Evolutionary conservation across 2,888 invertebrate species (phyloP), one percentile per base, ranked within the genome.

Genomic region (Ctena decussata): DNA sequence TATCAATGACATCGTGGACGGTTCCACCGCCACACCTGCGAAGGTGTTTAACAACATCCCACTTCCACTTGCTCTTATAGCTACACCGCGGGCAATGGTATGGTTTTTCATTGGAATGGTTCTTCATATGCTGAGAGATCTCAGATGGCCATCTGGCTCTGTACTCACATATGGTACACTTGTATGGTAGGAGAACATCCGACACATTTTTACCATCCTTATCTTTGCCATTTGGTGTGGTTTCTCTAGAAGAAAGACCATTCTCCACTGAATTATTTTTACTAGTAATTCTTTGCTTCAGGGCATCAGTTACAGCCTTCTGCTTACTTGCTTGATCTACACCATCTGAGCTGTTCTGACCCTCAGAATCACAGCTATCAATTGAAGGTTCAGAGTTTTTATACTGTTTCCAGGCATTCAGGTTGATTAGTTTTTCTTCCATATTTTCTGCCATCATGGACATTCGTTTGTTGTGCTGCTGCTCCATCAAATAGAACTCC

Each of bases 21-120:
- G 94, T 95, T 18, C 95, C 95, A 97, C 97, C 90, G 72, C 96
- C 95, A 86, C 96, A 96, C 15, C 95, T 91, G 82, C 95, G 94
- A 72, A 95, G 84, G 81, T 96, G 96, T 79, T 96, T 96, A 21
- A 95, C 95, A 8, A 95, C 95, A 90, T 96, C 96, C 96, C 96
- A 96, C 87, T 96, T 96, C 96, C 96, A 96, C 77, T 96, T 96
- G 80, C 95, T 94, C 81, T 94, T 93, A 89, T 96, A 96, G 53
- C 94, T 95, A 81, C 96, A 96, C 60, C 94, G 89, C 0, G 95
- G 95, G 81, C 96, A 96, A 65, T 93, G 93, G 86, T 93, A 96
- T 21, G 96, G 95, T 80, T 96, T 96, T 79, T 95, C 95, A 75
- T 94, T 94, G 11, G 95, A 95, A 88, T 96, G 95, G 84, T 96